Percentiles rank a stretch among this genome's conserved stretches.
Evolutionary conservation across 2,113 vertebrate genomes (phyloP).

Genomic region (Lagopus leucura): DNA sequence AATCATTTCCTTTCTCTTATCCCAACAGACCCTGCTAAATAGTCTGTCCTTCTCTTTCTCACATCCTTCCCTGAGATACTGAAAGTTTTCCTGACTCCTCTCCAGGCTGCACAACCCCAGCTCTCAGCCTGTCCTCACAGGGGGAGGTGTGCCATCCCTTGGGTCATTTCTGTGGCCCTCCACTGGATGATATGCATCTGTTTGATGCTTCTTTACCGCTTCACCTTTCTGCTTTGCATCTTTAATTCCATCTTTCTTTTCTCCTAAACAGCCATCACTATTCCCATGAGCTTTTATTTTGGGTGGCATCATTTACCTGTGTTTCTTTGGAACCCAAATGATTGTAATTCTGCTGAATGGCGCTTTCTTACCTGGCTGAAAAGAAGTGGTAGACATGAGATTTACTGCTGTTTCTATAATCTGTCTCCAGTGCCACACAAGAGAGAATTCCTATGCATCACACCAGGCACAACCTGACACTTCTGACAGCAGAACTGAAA

Average conservation of each 20-base stretch:
- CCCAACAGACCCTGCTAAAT: too few relatives aligned
- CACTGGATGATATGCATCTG: neutral
- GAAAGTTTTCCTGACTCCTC: too few relatives aligned
- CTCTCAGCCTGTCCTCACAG: too few relatives aligned
- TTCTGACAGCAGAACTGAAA: neutral
- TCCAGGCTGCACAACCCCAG: too few relatives aligned
- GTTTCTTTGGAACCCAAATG: neutral
- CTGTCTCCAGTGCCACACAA: neutral
- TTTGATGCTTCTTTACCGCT: neutral
- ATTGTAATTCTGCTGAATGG: neutral
- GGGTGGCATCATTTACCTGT: accelerated
- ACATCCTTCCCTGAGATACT: too few relatives aligned
- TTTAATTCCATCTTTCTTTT: neutral
- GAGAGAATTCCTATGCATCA: neutral
- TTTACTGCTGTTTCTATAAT: neutral
- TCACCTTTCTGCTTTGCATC: neutral
- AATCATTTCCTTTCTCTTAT: too few relatives aligned
- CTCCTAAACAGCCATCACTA: neutral
- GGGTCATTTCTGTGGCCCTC: too few relatives aligned
- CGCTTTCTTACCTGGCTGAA: neutral
- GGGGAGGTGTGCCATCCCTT: too few relatives aligned
- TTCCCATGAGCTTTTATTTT: neutral
- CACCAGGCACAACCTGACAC: neutral
- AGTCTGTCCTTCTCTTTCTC: too few relatives aligned
- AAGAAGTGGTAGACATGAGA: neutral